A percentile compares a stretch with the other conserved stretches of the same genome.
phyloP scores from a whole-genome alignment of 2,888 invertebrate species.

The Diachrysia chrysitis region DNA sequence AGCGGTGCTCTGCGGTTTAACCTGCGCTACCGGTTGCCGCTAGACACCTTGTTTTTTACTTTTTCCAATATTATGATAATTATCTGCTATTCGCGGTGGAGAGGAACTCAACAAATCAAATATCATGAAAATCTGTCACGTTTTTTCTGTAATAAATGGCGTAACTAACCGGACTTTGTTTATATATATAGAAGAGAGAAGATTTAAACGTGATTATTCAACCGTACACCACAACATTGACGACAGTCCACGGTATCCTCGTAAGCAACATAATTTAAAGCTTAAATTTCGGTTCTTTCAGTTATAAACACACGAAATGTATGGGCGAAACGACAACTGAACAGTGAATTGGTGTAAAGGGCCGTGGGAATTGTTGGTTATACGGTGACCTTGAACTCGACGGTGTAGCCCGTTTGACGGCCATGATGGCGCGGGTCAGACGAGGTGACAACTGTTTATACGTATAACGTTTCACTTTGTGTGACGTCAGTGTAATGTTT shows the following conservation, averaged over 20 bases:
- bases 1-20: no score
- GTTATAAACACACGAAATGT: constrained; percentile 23
- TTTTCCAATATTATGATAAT: no score
- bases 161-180: no score
- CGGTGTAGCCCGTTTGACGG: constrained; percentile 12
- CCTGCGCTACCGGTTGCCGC: no score
- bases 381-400: constrained; percentile 42
- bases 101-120: no score
- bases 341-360: constrained; percentile 43
- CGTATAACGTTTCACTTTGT: constrained; percentile 20
- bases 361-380: constrained; percentile 54
- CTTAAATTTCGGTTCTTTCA: constrained; percentile 21
- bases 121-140: no score
- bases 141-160: no score
- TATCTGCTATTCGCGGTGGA: no score
- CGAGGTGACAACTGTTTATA: constrained; percentile 40
- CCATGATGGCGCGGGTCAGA: constrained; percentile 31
- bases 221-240: not conserved
- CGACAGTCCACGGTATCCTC: not conserved
- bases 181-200: no score
- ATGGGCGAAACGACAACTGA: constrained; percentile 35
- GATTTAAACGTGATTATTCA: not conserved
- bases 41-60: no score
- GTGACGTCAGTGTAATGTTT: constrained; percentile 10
- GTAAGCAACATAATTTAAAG: constrained; percentile 28